These are phyloP conservation scores for Gasterosteus aculeatus DNA, from an alignment of 2,113 vertebrate species.

Conservation along the genomic window DNA sequence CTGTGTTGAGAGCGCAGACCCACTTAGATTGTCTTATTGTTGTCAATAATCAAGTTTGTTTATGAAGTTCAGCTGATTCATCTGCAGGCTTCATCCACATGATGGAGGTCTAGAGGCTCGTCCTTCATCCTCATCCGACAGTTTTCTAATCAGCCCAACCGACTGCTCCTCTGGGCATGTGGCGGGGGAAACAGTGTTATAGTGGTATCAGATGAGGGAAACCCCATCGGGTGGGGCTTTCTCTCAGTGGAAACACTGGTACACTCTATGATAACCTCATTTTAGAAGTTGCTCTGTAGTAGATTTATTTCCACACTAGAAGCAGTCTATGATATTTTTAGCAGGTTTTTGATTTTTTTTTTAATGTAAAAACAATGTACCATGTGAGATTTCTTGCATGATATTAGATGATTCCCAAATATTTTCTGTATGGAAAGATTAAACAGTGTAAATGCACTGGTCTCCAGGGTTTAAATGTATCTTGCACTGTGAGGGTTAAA, in stretches of 20 bases:
- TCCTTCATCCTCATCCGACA: constrained; percentile 53
- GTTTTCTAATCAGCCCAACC: constrained; percentile 55
- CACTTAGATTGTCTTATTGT: constrained; percentile 6
- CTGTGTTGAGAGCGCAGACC: constrained; percentile 5
- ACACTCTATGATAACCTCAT: neutral
- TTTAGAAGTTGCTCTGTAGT: constrained; percentile 6
- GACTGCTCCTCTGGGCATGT: constrained; percentile 33
- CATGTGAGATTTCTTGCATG: neutral
- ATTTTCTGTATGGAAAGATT: neutral
- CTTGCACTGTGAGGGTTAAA: no score
- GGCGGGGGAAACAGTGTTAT: constrained; percentile 25
- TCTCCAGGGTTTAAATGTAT: neutral
- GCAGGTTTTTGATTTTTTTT: constrained; percentile 4
- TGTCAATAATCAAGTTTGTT: constrained; percentile 40
- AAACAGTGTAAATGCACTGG: neutral
- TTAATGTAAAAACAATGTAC: neutral
- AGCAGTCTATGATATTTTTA: neutral
- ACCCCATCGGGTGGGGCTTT: constrained; percentile 15
- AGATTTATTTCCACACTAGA: constrained; percentile 17
- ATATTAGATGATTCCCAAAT: neutral
- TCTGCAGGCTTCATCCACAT: constrained; percentile 36
- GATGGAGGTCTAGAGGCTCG: constrained; percentile 37
- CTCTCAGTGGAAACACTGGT: neutral
- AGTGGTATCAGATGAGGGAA: constrained; percentile 14
- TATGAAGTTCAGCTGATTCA: constrained; percentile 35